phyloP scores from a whole-genome alignment of 1,140 invertebrate genomes.

The Temnothorax longispinosus region DNA sequence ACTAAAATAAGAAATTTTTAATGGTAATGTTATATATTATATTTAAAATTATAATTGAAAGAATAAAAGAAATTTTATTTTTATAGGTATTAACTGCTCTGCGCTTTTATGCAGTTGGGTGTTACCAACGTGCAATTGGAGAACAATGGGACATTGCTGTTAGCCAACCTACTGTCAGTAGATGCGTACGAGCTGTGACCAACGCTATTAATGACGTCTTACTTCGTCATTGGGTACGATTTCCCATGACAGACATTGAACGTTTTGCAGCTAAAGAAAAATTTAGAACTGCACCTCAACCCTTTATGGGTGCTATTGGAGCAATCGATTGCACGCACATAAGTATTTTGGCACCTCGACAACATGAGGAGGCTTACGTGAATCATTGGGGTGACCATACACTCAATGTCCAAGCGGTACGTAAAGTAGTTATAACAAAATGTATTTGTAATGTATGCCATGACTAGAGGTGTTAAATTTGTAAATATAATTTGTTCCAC shows the following conservation, averaged over 20 bases:
- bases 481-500: neutral
- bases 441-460: neutral
- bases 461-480: neutral
- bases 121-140: neutral
- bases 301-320: too few species aligned
- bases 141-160: neutral
- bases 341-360: too few species aligned
- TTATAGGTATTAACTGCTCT: neutral
- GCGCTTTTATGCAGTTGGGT: conserved; percentile 1
- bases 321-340: too few species aligned
- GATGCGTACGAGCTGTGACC: neutral
- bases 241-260: neutral
- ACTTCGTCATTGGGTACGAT: neutral
- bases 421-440: neutral
- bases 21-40: neutral
- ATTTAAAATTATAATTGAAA: neutral
- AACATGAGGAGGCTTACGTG: too few species aligned
- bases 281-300: too few species aligned
- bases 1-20: neutral
- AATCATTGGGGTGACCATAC: too few species aligned
- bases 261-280: too few species aligned
- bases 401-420: neutral
- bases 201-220: neutral
- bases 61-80: neutral
- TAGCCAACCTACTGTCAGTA: neutral